A percentile compares a stretch with the other conserved stretches of the same genome.
These are phyloP conservation scores for Holothuria scabra DNA, from an alignment of 53 echinoderm and acorn worm species.

Conservation along the genomic window DNA sequence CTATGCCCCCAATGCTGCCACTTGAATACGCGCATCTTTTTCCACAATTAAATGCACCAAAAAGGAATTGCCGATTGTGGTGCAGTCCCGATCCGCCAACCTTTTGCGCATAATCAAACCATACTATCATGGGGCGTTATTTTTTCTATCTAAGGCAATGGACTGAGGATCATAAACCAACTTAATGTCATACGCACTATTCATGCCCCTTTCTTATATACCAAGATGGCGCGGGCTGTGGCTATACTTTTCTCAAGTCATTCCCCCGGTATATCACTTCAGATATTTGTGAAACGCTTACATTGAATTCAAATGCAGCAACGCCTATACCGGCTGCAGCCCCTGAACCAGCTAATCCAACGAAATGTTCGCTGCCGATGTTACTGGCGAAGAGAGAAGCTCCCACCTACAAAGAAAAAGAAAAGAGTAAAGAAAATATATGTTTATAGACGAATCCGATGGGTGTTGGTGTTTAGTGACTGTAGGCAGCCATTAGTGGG, in stretches of 20 bases:
- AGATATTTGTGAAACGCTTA: slow-evolving; percentile 43
- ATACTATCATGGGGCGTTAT: too few relatives aligned
- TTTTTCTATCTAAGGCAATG: too few relatives aligned
- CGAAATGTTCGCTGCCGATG: slow-evolving; percentile 90
- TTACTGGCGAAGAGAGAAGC: slow-evolving; percentile 93
- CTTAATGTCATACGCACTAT: too few relatives aligned
- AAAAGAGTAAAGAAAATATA: not conserved
- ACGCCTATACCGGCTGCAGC: slow-evolving; percentile 88
- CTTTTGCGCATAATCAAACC: too few relatives aligned
- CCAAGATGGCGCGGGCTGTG: not conserved
- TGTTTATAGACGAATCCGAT: not conserved
- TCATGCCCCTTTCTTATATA: not conserved
- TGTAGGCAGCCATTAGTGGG: not conserved
- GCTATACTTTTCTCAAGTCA: not conserved
- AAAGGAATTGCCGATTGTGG: too few relatives aligned
- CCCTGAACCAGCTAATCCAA: slow-evolving; percentile 89
- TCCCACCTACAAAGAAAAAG: slow-evolving; percentile 62
- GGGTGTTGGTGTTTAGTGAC: too few relatives aligned
- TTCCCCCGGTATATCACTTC: not conserved
- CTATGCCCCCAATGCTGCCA: too few relatives aligned
- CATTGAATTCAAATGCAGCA: slow-evolving; percentile 88
- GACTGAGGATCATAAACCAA: too few relatives aligned
- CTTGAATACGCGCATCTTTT: too few relatives aligned
- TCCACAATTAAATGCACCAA: too few relatives aligned
- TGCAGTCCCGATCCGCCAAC: too few relatives aligned